Base-by-base conservation (phyloP, 2,888 invertebrate species). In the Hesperia comma region DNA sequence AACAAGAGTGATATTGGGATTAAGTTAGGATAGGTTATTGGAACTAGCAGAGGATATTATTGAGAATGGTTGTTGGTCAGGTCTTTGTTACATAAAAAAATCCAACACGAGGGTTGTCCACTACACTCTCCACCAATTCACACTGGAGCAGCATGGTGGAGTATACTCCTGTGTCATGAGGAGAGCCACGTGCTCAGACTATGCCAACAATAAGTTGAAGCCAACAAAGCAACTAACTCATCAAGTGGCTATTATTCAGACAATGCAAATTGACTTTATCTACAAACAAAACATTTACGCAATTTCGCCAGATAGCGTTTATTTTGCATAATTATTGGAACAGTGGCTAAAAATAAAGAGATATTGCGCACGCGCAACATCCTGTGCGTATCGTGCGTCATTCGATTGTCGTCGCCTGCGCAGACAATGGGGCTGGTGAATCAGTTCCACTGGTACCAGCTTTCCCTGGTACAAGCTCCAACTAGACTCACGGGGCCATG, bases 291-390 rank as follows among this genome's bases (percentile, higher is more conserved):
- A 37, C 41, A 43, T 66, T 54, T 53, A 61, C 54, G 64, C 64
- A 26, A 66, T 61, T 66, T 66, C 54, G 55, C 54, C 15, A 60
- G 66, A 60, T 66, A 61, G 46, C 33, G 37, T 19, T 15, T n/a
- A 58, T 60, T 66, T 66, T 54, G 66, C 66, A 60, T 66, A 66
- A 66, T 66, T 66, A 60, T 19, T 58, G 66, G 66, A 12, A 60
- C 60, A 51, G n/a, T 54, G 54, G 19, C 66, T 66, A 66, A 66
- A 54, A 54, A 66, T 66, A 66, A 72, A 71, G 71, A 70, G 72
- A 71, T 68, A 75, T 78, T 77, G 79, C 74, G 77, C 75, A 70
- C 76, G 81, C 84, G 84, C 83, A 85, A 87, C 75, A 81, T 86
- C 84, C 86, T 83, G 82, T 72, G 72, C 60, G 72, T 73, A 72